A percentile compares a stretch with the other conserved stretches of the same genome.
Conservation (phyloP, 2,888 invertebrate species). For the Drosophila mercatorum region DNA sequence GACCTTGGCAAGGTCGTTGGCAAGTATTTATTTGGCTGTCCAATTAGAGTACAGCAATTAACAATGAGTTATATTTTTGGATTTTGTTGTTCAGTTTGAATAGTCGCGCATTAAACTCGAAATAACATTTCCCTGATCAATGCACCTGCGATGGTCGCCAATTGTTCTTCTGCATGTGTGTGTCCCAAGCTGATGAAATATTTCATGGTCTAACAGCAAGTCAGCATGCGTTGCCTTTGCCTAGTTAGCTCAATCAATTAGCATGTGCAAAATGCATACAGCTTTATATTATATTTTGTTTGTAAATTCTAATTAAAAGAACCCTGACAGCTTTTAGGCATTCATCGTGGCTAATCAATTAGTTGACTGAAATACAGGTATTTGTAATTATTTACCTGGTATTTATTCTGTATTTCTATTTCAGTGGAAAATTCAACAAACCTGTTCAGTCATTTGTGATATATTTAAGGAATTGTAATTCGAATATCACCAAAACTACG, state of each 20-base stretch:
- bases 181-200: neutral
- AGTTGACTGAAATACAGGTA: slow-evolving; percentile 1
- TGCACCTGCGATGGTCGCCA: slow-evolving; percentile 17
- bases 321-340: neutral
- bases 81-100: slow-evolving; percentile 6
- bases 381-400: slow-evolving; percentile 16
- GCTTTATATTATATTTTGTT: slow-evolving; percentile 3
- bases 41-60: slow-evolving; percentile 28
- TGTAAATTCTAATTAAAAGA: slow-evolving; percentile 24
- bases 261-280: slow-evolving; percentile 34
- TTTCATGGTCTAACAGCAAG: neutral
- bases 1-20: slow-evolving; percentile 66
- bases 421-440: neutral
- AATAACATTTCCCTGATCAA: slow-evolving; percentile 12
- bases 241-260: slow-evolving; percentile 32
- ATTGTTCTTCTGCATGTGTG: neutral
- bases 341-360: slow-evolving; percentile 11
- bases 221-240: slow-evolving; percentile 4
- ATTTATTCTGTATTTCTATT: neutral
- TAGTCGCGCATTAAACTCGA: neutral
- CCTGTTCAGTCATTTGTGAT: neutral
- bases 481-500: neutral
- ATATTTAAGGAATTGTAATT: no score
- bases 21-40: slow-evolving; percentile 33
- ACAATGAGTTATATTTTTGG: slow-evolving; percentile 17